Conservation (phyloP, 2,113 vertebrate genomes). For the Anas platyrhynchos region DNA sequence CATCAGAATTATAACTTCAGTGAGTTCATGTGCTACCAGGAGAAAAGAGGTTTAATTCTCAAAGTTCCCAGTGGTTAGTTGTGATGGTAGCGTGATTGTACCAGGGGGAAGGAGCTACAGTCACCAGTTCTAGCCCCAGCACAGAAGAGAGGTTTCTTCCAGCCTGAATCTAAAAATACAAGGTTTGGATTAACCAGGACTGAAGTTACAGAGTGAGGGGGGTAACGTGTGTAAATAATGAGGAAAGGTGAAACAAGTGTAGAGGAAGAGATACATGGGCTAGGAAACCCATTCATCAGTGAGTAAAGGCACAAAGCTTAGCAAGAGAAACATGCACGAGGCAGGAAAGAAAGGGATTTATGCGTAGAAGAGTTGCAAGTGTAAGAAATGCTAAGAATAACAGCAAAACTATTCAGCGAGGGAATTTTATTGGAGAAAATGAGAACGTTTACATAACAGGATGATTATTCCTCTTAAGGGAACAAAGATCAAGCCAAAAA, state of each 20-base stretch:
- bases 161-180: not conserved
- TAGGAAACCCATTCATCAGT: not conserved
- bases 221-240: not conserved
- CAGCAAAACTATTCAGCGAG: not conserved
- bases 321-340: not conserved
- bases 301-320: not conserved
- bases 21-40: not conserved
- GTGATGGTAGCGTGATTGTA: not conserved
- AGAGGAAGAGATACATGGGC: not conserved
- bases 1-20: not conserved
- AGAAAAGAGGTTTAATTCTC: not conserved
- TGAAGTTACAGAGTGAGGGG: not conserved
- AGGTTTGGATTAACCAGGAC: not conserved
- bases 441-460: not conserved
- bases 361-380: not conserved
- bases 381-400: not conserved
- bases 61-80: not conserved
- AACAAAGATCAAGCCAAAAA: slow-evolving; percentile 2
- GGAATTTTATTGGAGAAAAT: slow-evolving; percentile 22
- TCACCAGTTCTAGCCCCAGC: not conserved
- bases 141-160: not conserved
- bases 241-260: not conserved
- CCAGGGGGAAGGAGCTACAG: not conserved
- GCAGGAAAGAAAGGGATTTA: not conserved
- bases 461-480: slow-evolving; percentile 16